These are phyloP conservation scores for Drosophila ercepeae DNA, from an alignment of 1,140 invertebrate species.

Conservation along the genomic window DNA sequence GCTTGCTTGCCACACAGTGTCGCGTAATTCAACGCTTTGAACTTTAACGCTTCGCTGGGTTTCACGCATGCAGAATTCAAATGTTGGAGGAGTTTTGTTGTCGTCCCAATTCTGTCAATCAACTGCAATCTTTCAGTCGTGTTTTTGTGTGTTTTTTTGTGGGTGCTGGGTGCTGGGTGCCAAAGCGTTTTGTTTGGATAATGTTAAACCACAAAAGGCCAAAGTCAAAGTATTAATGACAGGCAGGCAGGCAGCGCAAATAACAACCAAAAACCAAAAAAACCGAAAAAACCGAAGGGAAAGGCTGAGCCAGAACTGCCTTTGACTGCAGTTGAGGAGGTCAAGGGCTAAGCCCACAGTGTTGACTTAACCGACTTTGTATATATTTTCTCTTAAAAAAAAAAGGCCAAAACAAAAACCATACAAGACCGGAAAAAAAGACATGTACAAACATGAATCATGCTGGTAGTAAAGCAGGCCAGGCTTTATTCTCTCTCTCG, in stretches of 20 bases:
- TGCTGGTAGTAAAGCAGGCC: constrained; percentile 18
- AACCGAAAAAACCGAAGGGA: constrained; percentile 38
- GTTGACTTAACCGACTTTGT: constrained; percentile 29
- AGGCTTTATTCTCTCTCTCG: constrained; percentile 27
- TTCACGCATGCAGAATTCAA: constrained; percentile 82
- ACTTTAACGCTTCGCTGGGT: constrained; percentile 80
- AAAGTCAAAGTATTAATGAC: constrained; percentile 77
- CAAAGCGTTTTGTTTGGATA: constrained; percentile 79
- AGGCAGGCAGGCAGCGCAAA: constrained; percentile 17
- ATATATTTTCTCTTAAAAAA: neutral
- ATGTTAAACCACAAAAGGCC: constrained; percentile 79
- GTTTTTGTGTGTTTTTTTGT: constrained; percentile 2
- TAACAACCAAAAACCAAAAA: constrained; percentile 34
- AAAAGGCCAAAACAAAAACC: neutral
- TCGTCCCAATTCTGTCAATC: constrained; percentile 80
- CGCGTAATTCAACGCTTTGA: constrained; percentile 75
- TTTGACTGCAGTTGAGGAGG: too few species aligned
- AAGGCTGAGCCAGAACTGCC: too few species aligned
- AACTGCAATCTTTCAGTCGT: constrained; percentile 61
- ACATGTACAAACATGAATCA: constrained; percentile 17
- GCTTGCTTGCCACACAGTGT: constrained; percentile 23
- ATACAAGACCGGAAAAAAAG: neutral
- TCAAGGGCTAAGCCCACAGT: constrained; percentile 53
- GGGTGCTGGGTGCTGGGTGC: constrained; percentile 61
- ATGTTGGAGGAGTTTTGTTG: constrained; percentile 52